Base-by-base conservation (phyloP, 2,888 invertebrate species). In the Metopia argyrocephala region DNA sequence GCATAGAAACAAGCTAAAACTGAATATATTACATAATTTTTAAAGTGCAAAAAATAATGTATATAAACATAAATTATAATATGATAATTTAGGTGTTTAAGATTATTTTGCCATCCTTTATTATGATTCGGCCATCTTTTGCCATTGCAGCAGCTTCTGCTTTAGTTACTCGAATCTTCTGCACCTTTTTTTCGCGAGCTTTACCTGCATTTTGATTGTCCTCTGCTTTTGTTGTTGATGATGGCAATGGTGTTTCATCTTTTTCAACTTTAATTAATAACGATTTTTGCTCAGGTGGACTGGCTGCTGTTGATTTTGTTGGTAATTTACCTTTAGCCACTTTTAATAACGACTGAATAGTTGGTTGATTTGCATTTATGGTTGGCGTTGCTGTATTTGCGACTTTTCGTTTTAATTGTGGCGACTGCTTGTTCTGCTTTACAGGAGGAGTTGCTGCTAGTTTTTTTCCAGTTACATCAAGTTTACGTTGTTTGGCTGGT, bases 141-240 rank as follows among this genome's bases (percentile, higher is more conserved):
- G 93, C 92, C 93, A 94, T 93, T 5, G 92, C 92, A 82, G 93
- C 93, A 21, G 94, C 93, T 86, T 94, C 93, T 0, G 93, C 93
- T 88, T 93, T 94, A 7, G 93, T 93, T 91, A 94, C 83, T 2
- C 93, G 92, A 52, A 94, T 92, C 87, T 93, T 93, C 87, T 93
- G 92, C 0, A 94, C 93, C 48, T 93, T 91, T 85, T 93, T 93
- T 85, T 93, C 92, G 46, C 93, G 94, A 23, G 93, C 91, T 87
- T 92, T 92, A 48, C 50, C 64, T 28, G 25, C 18, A 2, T 2
- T 31, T 4, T 28, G 5, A 21, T 45, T 38, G 38, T 5, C 6
- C 7, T 48, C 45, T 21, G 15, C 52, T 5, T 4, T 76, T 74
- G 57, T 31, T n/a, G 12, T 38, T 5, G 52, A 38, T 28, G 68